A percentile compares a stretch with the other conserved stretches of the same genome.
Evolutionary conservation across 2,888 invertebrate species (phyloP).

Genomic region (Pemphredon lugubris): DNA sequence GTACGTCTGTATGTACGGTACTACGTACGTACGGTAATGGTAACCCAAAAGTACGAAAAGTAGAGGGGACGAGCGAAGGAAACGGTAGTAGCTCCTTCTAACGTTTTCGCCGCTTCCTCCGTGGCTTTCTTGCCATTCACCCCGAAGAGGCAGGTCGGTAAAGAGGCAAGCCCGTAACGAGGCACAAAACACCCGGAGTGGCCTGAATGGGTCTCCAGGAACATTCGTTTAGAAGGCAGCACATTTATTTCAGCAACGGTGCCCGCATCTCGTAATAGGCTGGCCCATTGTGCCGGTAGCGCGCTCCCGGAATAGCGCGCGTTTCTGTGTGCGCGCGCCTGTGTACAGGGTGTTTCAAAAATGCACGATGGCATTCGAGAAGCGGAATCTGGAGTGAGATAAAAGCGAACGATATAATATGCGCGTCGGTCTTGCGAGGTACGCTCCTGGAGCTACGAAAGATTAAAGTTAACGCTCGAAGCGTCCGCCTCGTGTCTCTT

Average conservation of each 20-base stretch:
- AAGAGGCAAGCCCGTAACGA: slow-evolving; percentile 27
- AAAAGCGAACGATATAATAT: too few species aligned
- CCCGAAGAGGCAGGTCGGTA: background rate
- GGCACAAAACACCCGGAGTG: slow-evolving; percentile 34
- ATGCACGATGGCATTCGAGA: too few species aligned
- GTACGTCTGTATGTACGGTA: too few species aligned
- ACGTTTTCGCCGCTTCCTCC: slow-evolving; percentile 31
- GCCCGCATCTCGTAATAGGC: slow-evolving; percentile 61
- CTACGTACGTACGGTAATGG: background rate
- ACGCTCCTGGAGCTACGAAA: too few species aligned
- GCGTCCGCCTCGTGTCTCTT: too few species aligned
- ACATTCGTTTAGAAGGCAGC: slow-evolving; percentile 46
- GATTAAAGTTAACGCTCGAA: too few species aligned
- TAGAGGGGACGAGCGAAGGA: background rate
- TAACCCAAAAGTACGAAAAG: background rate
- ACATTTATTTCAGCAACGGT: slow-evolving; percentile 59
- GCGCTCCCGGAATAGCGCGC: slow-evolving; percentile 34
- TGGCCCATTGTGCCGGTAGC: slow-evolving; percentile 29
- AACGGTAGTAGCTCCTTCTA: background rate
- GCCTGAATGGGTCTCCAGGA: slow-evolving; percentile 37
- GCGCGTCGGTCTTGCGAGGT: too few species aligned
- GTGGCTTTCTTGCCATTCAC: slow-evolving; percentile 34
- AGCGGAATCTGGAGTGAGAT: too few species aligned
- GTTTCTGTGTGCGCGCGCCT: background rate
- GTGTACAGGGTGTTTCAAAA: slow-evolving; percentile 25